Conservation (phyloP, 2,888 invertebrate genomes). For the Hypercompe scribonia region DNA sequence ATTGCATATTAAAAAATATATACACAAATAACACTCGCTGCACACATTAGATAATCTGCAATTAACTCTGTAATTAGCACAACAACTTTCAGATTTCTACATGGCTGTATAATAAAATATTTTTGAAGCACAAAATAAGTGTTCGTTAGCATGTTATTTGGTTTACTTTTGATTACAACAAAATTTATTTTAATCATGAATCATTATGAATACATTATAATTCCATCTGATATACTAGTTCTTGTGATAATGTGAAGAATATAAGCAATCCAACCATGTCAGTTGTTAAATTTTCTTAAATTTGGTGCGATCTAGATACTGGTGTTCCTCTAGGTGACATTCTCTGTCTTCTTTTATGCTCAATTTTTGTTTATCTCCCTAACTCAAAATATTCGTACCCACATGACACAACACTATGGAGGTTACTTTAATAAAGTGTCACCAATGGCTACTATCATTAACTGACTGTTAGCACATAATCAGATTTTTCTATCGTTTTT, state of each 20-base stretch:
- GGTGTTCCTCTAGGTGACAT: too few relatives aligned
- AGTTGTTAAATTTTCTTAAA: too few relatives aligned
- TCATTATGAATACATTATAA: neutral
- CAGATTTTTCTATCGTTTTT: too few relatives aligned
- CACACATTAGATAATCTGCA: constrained; percentile 21
- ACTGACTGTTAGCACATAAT: too few relatives aligned
- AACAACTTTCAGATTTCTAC: constrained; percentile 19
- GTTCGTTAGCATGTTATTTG: neutral
- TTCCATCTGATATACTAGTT: neutral
- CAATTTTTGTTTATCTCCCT: neutral
- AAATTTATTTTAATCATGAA: neutral
- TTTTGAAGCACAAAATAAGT: neutral
- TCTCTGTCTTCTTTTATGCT: neutral
- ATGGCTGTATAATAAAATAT: neutral
- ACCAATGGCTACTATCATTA: neutral
- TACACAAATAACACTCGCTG: constrained; percentile 19
- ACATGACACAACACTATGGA: neutral
- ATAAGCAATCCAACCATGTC: too few relatives aligned
- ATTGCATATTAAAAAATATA: constrained; percentile 14
- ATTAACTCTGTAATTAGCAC: constrained; percentile 15
- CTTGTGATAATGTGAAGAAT: too few relatives aligned
- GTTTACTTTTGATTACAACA: neutral
- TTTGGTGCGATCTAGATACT: too few relatives aligned
- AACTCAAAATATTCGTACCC: neutral
- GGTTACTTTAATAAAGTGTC: neutral